These are phyloP conservation scores for Lasioglossum figueresi DNA, from an alignment of 2,888 invertebrate species.

Conservation along the genomic window DNA sequence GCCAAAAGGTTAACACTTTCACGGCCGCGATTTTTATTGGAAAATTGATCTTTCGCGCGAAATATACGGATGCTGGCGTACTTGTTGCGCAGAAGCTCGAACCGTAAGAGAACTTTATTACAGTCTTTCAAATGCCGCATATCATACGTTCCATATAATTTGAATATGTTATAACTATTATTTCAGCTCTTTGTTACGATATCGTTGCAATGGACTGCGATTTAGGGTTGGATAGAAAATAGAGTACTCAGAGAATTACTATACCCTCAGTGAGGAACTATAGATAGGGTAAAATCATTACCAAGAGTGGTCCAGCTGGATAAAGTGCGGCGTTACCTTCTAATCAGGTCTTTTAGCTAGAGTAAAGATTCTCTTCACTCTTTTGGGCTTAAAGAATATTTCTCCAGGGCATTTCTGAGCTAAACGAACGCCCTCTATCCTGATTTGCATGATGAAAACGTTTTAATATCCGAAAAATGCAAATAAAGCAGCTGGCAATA, in stretches of 20 bases:
- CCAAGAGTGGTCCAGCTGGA: neutral
- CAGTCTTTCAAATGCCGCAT: no score
- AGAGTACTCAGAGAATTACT: neutral
- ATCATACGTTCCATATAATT: neutral
- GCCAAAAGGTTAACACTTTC: slow-evolving; percentile 1
- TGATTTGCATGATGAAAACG: neutral
- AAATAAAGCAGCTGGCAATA: neutral
- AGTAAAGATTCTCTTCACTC: neutral
- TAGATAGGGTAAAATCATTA: neutral
- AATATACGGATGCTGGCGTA: neutral
- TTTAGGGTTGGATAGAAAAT: neutral
- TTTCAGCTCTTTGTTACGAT: neutral
- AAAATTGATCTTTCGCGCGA: slow-evolving; percentile 8
- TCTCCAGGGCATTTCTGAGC: neutral
- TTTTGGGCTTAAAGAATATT: neutral
- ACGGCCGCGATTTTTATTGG: slow-evolving; percentile 14
- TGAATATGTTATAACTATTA: no score
- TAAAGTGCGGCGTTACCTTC: neutral
- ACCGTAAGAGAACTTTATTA: neutral
- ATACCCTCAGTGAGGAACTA: neutral
- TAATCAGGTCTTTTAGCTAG: neutral
- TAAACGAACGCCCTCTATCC: neutral
- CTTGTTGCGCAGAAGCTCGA: neutral
- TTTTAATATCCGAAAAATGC: neutral
- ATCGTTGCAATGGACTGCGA: no score